Evolutionary conservation across 2,113 vertebrate genomes (phyloP), one percentile per base, ranked within the genome.

Genomic region (Orcinus orca): DNA sequence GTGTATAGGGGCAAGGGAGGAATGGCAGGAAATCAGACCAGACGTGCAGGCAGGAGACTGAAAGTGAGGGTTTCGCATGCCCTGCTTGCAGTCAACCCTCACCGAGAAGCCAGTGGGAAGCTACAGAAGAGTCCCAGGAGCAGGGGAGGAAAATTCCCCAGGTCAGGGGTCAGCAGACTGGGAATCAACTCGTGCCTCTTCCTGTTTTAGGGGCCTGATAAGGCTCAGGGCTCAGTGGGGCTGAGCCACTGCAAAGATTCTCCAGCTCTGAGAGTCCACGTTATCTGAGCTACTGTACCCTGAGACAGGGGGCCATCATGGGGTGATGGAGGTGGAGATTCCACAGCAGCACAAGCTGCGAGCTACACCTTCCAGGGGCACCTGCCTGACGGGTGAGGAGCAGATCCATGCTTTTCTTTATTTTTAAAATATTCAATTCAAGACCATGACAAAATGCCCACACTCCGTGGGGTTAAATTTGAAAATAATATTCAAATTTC

Each of bases 391-490:
- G 38, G 36, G 29, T 53, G 12, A 70, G 13, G 21, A 67, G 7
- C 3, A 2, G 26, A 67, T 82, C 55, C 81, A 62, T 3, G 20
- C 14, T 96, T 81, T 44, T 53, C 20, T 79, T 88, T 33, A 44
- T 14, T 97, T 88, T 93, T 12, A 50, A 96, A 90, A 65, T 65
- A 63, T 80, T 67, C 47, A 92, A 91, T 80, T 73, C 50, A 92
- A 94, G 41, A 58, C 31, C 36, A 13, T 65, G 58, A 50, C n/a
- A 85, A 93, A 68, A 79, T 55, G 58, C 12, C 36, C 67, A 79
- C 31, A 63, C 31, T 80, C 68, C 5, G 12, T 41, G 14, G 15
- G 38, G 91, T 79, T 82, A 70, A 92, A 63, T 93, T 93, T 67
- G 38, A 89, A 79, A 87, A 13, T 26, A 88, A 25, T 55, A 76